Evolutionary conservation across 2,888 invertebrate genomes (phyloP).

Genomic region (Sclerodermus sp.): DNA sequence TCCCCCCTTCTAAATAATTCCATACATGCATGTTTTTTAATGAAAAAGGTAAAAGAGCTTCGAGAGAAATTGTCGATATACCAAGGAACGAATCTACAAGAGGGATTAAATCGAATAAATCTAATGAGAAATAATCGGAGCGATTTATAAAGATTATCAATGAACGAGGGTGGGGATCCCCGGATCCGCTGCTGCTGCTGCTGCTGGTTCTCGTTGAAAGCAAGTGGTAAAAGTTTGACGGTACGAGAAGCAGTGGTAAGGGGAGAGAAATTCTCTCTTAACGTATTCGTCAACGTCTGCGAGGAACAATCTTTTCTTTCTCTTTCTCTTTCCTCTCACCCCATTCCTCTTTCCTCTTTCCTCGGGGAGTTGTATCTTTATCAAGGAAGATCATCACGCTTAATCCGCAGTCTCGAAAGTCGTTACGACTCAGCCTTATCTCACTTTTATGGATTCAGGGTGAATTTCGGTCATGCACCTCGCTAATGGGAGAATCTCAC

Average conservation of each 20-base stretch:
- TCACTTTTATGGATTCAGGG: constrained; percentile 5
- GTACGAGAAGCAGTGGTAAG: constrained; percentile 26
- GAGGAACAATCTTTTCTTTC: constrained; percentile 9
- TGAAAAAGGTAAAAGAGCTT: too few relatives aligned
- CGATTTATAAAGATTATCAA: constrained; percentile 42
- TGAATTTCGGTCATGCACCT: neutral
- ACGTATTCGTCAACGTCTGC: constrained; percentile 34
- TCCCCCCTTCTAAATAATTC: too few relatives aligned
- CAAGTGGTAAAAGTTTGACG: too few relatives aligned
- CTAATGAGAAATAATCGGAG: constrained; percentile 38
- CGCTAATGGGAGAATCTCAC: too few relatives aligned
- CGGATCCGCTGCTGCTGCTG: too few relatives aligned
- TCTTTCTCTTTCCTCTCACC: neutral
- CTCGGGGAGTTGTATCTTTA: constrained; percentile 26
- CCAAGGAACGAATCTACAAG: too few relatives aligned
- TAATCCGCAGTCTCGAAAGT: constrained; percentile 29
- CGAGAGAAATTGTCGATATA: too few relatives aligned
- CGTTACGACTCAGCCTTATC: constrained; percentile 26
- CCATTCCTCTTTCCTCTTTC: constrained; percentile 6
- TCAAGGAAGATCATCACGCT: constrained; percentile 29
- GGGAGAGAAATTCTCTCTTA: too few relatives aligned
- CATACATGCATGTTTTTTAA: too few relatives aligned
- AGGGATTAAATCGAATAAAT: constrained; percentile 47
- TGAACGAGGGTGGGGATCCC: constrained; percentile 13
- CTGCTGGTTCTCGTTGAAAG: too few relatives aligned